Percentiles rank a stretch among this genome's conserved stretches.
These are phyloP conservation scores for Gorsachius magnificus DNA, from an alignment of 2,797 vertebrate genomes.

Conservation along the genomic window DNA sequence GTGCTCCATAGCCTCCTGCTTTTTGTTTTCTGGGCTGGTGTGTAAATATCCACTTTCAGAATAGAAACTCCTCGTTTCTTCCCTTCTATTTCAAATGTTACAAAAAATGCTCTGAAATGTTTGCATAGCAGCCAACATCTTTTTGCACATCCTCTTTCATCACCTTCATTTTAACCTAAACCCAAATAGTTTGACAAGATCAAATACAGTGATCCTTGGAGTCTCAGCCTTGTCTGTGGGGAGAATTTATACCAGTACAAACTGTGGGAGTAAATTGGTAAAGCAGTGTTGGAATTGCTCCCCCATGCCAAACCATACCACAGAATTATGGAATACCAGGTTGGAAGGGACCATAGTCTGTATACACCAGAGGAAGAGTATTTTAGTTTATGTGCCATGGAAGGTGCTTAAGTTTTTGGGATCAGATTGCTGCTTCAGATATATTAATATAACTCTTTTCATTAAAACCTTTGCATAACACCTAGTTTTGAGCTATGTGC, in stretches of 20 bases:
- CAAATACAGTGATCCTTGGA: not conserved
- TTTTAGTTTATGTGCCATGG: not conserved
- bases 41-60: not conserved
- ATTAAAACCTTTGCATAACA: not conserved
- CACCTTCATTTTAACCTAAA: not conserved
- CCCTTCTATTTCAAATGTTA: not conserved
- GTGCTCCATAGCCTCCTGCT: not conserved
- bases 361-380: not conserved
- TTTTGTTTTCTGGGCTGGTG: not conserved
- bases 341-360: not conserved
- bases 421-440: not conserved
- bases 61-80: not conserved
- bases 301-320: not conserved
- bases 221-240: not conserved
- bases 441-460: not conserved
- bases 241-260: not conserved
- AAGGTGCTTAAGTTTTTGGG: not conserved
- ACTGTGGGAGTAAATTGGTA: not conserved
- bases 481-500: not conserved
- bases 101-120: not conserved
- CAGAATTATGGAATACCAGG: too few relatives aligned
- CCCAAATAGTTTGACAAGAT: not conserved
- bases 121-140: not conserved
- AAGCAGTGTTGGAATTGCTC: not conserved
- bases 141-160: slow-evolving; percentile 2